A percentile compares a stretch with the other conserved stretches of the same genome.
Evolutionary conservation across 2,113 vertebrate species (phyloP).

Genomic region (Poeciliopsis occidentalis): DNA sequence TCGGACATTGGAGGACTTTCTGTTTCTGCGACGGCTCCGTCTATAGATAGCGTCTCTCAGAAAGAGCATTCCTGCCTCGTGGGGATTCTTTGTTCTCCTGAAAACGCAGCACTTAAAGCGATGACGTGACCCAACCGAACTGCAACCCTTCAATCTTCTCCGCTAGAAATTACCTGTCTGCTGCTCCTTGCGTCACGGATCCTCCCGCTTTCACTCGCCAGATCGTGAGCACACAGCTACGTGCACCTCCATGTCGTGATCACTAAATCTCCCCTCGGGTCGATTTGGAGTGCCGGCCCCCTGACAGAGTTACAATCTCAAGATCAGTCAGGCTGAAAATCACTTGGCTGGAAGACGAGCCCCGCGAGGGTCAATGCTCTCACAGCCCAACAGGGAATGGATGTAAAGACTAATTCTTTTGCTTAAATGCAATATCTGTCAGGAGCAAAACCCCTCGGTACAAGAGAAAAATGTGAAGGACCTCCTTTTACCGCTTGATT

Average conservation of each 20-base stretch:
- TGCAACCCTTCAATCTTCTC: background rate
- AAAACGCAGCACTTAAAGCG: background rate
- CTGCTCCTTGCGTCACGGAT: slow-evolving; percentile 31
- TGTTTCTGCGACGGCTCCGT: background rate
- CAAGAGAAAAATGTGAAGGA: slow-evolving; percentile 14
- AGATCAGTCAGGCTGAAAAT: slow-evolving; percentile 64
- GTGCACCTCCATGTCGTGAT: slow-evolving; percentile 20
- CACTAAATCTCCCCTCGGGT: slow-evolving; percentile 38
- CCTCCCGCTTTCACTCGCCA: slow-evolving; percentile 31
- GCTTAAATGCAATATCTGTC: slow-evolving; percentile 13
- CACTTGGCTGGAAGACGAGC: slow-evolving; percentile 21
- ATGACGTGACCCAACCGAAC: background rate
- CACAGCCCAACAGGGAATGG: slow-evolving; percentile 20
- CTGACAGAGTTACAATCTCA: slow-evolving; percentile 47
- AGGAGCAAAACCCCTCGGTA: background rate
- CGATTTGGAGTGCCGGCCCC: slow-evolving; percentile 28
- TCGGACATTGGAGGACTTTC: background rate
- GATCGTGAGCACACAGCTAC: slow-evolving; percentile 3
- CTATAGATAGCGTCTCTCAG: background rate
- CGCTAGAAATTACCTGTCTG: slow-evolving; percentile 19
- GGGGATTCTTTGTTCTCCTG: background rate
- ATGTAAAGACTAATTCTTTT: slow-evolving; percentile 38
- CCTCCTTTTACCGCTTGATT: slow-evolving; percentile 17
- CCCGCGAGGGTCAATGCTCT: slow-evolving; percentile 22
- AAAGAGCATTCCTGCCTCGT: background rate